A percentile compares a stretch with the other conserved stretches of the same genome.
Conservation (phyloP, 2,888 invertebrate genomes). For the Sialis fuliginosa region DNA sequence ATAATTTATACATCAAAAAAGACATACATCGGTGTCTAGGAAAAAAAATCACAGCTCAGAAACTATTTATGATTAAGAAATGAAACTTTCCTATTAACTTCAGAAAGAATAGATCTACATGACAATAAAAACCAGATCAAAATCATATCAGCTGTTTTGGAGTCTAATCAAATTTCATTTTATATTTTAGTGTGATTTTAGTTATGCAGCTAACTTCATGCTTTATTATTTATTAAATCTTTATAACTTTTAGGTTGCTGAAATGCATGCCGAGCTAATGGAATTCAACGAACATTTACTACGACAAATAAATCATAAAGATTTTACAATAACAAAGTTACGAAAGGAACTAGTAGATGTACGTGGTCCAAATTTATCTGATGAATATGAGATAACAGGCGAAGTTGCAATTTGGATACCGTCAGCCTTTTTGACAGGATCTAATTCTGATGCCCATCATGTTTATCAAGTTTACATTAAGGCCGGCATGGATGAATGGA, state of each 20-base stretch:
- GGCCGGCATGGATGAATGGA: conserved; percentile 83
- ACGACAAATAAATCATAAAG: conserved; percentile 45
- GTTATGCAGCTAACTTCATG: too few species aligned
- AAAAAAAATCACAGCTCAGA: too few species aligned
- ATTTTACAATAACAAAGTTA: conserved; percentile 36
- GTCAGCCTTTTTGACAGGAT: conserved; percentile 62
- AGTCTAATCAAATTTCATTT: not conserved
- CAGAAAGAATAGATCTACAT: too few species aligned
- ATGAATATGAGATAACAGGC: conserved; percentile 24
- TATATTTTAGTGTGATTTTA: too few species aligned
- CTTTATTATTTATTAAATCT: conserved; percentile 3
- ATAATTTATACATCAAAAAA: too few species aligned
- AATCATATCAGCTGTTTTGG: too few species aligned
- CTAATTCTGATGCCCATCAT: conserved; percentile 60
- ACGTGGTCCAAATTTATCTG: conserved; percentile 39
- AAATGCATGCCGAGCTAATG: conserved; percentile 89
- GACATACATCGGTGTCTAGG: too few species aligned
- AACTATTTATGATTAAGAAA: too few species aligned
- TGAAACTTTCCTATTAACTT: too few species aligned
- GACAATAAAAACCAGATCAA: too few species aligned
- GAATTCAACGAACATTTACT: conserved; percentile 77
- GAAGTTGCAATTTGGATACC: conserved; percentile 77
- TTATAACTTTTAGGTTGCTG: conserved; percentile 49
- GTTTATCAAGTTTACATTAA: conserved; percentile 73
- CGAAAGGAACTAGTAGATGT: conserved; percentile 45